phyloP scores from a whole-genome alignment of 1,140 invertebrate genomes.

The Drosophila insularis region DNA sequence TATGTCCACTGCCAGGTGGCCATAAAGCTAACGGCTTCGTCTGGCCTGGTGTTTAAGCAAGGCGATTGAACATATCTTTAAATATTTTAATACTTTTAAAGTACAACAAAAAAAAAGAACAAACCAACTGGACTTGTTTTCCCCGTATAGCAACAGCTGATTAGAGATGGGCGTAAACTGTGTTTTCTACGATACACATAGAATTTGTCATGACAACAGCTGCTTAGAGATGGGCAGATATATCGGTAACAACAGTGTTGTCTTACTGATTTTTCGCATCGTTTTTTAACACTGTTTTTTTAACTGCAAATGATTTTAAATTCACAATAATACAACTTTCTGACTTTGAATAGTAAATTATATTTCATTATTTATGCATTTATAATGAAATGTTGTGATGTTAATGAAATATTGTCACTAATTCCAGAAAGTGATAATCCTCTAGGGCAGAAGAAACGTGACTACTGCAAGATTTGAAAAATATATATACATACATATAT shows the following conservation, averaged over 20 bases:
- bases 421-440: too few relatives aligned
- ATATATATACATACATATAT: too few relatives aligned
- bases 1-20: background rate
- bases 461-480: too few relatives aligned
- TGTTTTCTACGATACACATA: background rate
- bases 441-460: too few relatives aligned
- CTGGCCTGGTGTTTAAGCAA: background rate
- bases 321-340: too few relatives aligned
- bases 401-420: too few relatives aligned
- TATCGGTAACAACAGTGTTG: background rate
- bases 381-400: too few relatives aligned
- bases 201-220: background rate
- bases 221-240: background rate
- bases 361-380: too few relatives aligned
- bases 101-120: background rate
- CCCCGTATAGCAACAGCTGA: conserved; percentile 2
- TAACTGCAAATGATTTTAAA: too few relatives aligned
- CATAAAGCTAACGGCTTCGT: background rate
- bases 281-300: background rate
- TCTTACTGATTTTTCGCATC: background rate
- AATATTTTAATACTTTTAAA: background rate
- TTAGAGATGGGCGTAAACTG: conserved; percentile 11
- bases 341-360: too few relatives aligned
- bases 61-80: background rate
- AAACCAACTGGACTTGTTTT: conserved; percentile 1